phyloP scores from a whole-genome alignment of 2,888 invertebrate species.

The Hanleya hanleyi region DNA sequence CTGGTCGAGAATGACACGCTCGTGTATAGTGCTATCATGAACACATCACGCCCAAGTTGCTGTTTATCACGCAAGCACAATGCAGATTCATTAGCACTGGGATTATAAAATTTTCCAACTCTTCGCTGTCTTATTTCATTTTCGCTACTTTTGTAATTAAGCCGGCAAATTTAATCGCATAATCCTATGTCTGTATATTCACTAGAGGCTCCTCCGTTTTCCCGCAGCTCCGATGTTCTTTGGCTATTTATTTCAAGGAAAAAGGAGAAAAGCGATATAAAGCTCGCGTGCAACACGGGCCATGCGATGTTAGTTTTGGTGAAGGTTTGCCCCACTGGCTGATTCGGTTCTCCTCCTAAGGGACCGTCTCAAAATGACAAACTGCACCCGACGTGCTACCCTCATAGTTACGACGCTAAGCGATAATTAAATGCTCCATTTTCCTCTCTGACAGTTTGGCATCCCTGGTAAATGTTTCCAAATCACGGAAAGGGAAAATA shows the following conservation, averaged over 20 bases:
- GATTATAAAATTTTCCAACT: constrained; percentile 5
- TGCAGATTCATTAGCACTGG: constrained; percentile 5
- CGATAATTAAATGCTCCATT: constrained; percentile 1
- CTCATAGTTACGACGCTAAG: neutral
- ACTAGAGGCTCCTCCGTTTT: neutral
- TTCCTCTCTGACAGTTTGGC: neutral
- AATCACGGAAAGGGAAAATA: neutral
- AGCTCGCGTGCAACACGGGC: neutral
- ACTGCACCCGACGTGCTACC: neutral
- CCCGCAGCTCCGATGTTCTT: neutral
- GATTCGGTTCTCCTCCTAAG: neutral
- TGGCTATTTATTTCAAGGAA: neutral
- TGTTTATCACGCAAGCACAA: neutral
- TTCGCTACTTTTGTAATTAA: constrained; percentile 12
- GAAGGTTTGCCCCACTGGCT: neutral
- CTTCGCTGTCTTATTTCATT: neutral
- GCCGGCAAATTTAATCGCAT: constrained; percentile 12
- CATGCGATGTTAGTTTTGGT: neutral
- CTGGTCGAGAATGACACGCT: no score
- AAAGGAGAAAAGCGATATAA: neutral
- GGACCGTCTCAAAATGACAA: neutral
- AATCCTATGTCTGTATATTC: constrained; percentile 1
- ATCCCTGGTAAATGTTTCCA: neutral
- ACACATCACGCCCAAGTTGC: neutral
- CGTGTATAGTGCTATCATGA: no score